Evolutionary conservation across 2,113 vertebrate species (phyloP).

Genomic region (Ophthalmolycus amberensis): DNA sequence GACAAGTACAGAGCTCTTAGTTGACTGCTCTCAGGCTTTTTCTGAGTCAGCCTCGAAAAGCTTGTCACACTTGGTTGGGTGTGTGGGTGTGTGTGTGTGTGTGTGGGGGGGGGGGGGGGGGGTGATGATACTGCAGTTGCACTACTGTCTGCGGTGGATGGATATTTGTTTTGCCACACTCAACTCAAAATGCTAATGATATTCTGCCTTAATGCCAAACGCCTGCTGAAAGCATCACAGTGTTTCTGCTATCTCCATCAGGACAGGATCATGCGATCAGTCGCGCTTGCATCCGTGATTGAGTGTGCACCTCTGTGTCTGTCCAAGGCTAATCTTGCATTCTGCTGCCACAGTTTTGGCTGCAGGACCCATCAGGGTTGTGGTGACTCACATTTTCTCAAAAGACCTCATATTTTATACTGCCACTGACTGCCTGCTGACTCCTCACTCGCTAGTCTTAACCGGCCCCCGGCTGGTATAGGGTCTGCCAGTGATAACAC

Average conservation of each 20-base stretch:
- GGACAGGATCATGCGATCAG: not conserved
- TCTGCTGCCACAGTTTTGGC: not conserved
- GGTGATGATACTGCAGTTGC: not conserved
- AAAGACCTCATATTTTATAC: not conserved
- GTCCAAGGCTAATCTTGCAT: not conserved
- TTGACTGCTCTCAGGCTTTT: conserved; percentile 3
- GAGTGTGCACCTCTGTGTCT: not conserved
- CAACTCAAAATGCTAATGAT: not conserved
- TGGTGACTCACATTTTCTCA: not conserved
- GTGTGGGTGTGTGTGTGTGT: not conserved
- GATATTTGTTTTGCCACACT: not conserved
- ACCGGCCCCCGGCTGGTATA: not conserved
- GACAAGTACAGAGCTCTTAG: not conserved
- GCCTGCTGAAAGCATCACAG: not conserved
- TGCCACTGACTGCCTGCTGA: not conserved
- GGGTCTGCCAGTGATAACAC: no score
- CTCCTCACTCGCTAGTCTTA: not conserved
- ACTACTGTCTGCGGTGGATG: not conserved
- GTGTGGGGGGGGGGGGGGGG: not conserved
- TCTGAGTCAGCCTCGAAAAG: conserved; percentile 10
- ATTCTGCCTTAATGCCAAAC: not conserved
- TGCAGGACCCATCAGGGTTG: not conserved
- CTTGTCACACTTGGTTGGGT: not conserved
- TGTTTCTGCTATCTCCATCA: no score
- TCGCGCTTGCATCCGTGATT: not conserved